phyloP scores from a whole-genome alignment of 2,797 vertebrate species.

The Limosa lapponica region DNA sequence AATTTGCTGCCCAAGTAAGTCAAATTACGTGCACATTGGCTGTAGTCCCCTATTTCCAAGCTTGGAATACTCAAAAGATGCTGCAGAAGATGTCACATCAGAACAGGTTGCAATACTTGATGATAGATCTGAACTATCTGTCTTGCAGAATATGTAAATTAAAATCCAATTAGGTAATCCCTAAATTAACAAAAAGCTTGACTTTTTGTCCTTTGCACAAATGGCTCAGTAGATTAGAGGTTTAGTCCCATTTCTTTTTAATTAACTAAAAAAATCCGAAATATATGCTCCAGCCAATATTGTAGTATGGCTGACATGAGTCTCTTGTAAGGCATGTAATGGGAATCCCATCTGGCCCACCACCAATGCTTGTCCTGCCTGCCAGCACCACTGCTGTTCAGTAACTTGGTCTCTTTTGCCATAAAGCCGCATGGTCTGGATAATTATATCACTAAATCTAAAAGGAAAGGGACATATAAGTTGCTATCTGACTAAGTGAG shows the following conservation, averaged over 20 bases:
- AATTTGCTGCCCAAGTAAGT: not conserved
- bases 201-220: not conserved
- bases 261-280: not conserved
- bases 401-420: not conserved
- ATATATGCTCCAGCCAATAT: not conserved
- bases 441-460: not conserved
- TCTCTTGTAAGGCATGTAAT: not conserved
- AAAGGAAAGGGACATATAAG: not conserved
- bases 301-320: not conserved
- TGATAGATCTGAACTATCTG: not conserved
- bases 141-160: not conserved
- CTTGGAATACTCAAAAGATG: not conserved
- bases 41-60: not conserved
- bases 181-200: not conserved
- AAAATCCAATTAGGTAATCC: not conserved
- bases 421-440: not conserved
- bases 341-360: too few species aligned
- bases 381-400: not conserved
- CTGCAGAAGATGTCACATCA: not conserved
- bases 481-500: not conserved
- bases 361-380: not conserved
- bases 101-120: not conserved
- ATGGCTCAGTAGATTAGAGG: not conserved
- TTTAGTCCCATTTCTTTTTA: not conserved
- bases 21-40: accelerated